These are phyloP conservation scores for Colletes latitarsis DNA, from an alignment of 1,140 invertebrate genomes.

Conservation along the genomic window DNA sequence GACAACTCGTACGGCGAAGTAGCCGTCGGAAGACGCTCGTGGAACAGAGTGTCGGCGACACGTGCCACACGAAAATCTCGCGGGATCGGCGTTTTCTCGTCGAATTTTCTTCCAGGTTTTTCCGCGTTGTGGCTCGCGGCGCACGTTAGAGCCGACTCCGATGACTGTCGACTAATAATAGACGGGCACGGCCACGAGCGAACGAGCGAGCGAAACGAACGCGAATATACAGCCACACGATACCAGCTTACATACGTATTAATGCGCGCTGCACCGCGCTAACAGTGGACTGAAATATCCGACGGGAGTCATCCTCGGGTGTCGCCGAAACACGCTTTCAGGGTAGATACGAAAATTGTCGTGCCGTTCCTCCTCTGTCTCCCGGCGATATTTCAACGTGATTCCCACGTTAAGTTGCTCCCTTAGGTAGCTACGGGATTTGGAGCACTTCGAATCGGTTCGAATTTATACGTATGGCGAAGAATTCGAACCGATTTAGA, in stretches of 20 bases:
- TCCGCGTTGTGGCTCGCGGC: constrained; percentile 45
- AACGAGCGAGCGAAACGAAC: constrained; percentile 29
- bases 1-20: constrained; percentile 12
- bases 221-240: constrained; percentile 52
- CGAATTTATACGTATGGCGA: no score
- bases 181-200: constrained; percentile 54
- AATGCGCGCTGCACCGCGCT: constrained; percentile 47
- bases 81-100: constrained; percentile 15
- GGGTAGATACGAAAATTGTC: constrained; percentile 41
- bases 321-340: constrained; percentile 34
- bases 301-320: constrained; percentile 47
- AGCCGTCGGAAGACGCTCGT: neutral
- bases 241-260: constrained; percentile 60
- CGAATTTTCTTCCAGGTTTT: constrained; percentile 53
- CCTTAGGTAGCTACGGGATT: no score
- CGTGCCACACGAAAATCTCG: constrained; percentile 24
- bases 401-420: neutral
- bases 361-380: neutral
- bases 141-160: constrained; percentile 65
- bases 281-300: constrained; percentile 71
- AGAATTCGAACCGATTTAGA: no score
- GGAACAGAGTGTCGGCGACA: neutral
- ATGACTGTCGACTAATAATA: constrained; percentile 80
- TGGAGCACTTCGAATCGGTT: no score
- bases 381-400: neutral